A percentile compares a stretch with the other conserved stretches of the same genome.
Evolutionary conservation across 2,113 vertebrate species (phyloP).

Genomic region (Scomber japonicus): DNA sequence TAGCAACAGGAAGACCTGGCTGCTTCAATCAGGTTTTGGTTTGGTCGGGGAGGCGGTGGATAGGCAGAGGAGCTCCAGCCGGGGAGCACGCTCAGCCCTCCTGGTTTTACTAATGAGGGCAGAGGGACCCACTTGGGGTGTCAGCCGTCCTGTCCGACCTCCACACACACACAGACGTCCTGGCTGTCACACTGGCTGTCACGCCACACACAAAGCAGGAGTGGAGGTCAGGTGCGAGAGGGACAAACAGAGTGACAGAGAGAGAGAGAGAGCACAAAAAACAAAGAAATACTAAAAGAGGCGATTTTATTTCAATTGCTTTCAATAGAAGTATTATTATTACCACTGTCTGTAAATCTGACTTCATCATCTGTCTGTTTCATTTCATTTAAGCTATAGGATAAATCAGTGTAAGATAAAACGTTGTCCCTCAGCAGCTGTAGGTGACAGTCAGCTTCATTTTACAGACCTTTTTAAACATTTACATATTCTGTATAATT

Average conservation of each 20-base stretch:
- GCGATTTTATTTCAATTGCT: not conserved
- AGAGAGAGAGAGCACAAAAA: not conserved
- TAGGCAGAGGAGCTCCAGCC: constrained; percentile 58
- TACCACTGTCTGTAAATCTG: not conserved
- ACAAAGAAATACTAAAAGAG: not conserved
- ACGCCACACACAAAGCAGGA: constrained; percentile 11
- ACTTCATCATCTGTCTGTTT: not conserved
- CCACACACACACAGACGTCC: constrained; percentile 27
- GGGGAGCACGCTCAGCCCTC: constrained; percentile 28
- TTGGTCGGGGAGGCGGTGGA: constrained; percentile 57
- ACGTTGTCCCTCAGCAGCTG: not conserved
- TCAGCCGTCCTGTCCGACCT: constrained; percentile 50
- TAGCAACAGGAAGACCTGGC: constrained; percentile 84
- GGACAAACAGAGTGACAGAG: constrained; percentile 29
- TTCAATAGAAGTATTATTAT: not conserved
- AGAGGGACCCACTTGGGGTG: constrained; percentile 22
- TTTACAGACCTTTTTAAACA: not conserved
- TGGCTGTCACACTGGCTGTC: constrained; percentile 39
- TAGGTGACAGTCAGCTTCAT: not conserved
- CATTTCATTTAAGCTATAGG: not conserved
- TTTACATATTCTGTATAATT: not conserved
- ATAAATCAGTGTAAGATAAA: not conserved
- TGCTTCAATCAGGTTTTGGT: constrained; percentile 78
- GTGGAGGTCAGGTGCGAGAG: constrained; percentile 37
- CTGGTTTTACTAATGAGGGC: constrained; percentile 78